These are phyloP conservation scores for Thyatira batis DNA, from an alignment of 2,888 invertebrate species.

Conservation along the genomic window DNA sequence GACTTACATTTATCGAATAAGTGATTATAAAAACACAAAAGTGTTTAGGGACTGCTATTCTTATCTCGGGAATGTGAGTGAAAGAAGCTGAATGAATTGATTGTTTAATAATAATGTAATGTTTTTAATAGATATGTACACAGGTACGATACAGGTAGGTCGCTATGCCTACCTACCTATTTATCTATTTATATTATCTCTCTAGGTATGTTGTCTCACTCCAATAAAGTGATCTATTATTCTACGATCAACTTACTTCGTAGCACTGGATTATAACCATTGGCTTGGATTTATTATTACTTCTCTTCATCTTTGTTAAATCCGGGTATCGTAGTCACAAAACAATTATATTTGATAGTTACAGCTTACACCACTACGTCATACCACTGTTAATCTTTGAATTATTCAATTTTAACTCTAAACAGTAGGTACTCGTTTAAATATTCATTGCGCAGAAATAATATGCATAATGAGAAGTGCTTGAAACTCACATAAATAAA, in stretches of 20 bases:
- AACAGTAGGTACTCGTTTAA: slow-evolving; percentile 3
- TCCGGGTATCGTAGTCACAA: slow-evolving; percentile 12
- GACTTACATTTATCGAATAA: too few species aligned
- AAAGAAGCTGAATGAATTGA: too few species aligned
- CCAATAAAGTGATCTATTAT: slow-evolving; percentile 32
- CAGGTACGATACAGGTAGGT: too few species aligned
- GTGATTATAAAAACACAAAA: too few species aligned
- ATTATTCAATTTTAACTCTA: slow-evolving; percentile 3
- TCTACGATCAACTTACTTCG: slow-evolving; percentile 75
- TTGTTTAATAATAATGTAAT: too few species aligned
- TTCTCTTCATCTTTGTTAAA: slow-evolving; percentile 59
- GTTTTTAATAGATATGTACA: too few species aligned
- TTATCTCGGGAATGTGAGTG: too few species aligned
- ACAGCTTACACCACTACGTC: neutral
- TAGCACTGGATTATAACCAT: slow-evolving; percentile 83
- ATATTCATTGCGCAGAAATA: slow-evolving; percentile 24
- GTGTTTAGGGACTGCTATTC: too few species aligned
- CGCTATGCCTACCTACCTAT: too few species aligned
- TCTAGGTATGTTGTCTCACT: slow-evolving; percentile 40
- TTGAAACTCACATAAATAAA: slow-evolving; percentile 39
- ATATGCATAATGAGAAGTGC: slow-evolving; percentile 29
- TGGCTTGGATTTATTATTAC: slow-evolving; percentile 66
- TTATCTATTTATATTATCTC: neutral
- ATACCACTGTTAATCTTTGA: slow-evolving; percentile 2
- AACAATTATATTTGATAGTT: slow-evolving; percentile 14